These are phyloP conservation scores for Vireo altiloquus DNA, from an alignment of 2,113 vertebrate genomes.

Conservation along the genomic window DNA sequence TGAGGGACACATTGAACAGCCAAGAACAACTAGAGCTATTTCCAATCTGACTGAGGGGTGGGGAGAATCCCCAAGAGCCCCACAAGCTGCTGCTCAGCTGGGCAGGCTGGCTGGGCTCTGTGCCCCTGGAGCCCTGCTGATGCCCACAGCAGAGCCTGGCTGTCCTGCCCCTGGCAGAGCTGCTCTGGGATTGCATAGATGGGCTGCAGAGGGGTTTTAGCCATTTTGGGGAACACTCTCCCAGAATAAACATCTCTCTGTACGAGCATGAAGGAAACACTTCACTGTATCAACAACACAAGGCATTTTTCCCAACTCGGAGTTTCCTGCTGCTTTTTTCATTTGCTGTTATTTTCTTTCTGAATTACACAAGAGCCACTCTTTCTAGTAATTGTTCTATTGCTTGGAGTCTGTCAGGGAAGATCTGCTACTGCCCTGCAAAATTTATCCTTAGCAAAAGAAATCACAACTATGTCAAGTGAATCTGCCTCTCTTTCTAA, in stretches of 20 bases:
- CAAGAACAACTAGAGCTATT: slow-evolving; percentile 4
- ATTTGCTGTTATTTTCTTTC: slow-evolving; percentile 20
- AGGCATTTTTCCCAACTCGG: background rate
- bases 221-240: background rate
- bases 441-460: background rate
- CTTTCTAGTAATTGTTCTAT: slow-evolving; percentile 31
- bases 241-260: background rate
- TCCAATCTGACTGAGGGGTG: background rate
- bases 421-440: background rate
- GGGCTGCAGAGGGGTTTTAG: background rate
- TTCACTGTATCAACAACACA: background rate
- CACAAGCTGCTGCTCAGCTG: background rate
- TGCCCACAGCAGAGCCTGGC: background rate
- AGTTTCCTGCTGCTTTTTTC: slow-evolving; percentile 6
- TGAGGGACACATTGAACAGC: background rate
- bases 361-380: background rate
- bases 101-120: background rate
- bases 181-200: background rate
- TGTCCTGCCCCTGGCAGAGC: background rate
- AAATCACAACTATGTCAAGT: background rate
- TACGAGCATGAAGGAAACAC: background rate
- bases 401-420: background rate
- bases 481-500: background rate
- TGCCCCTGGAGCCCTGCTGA: background rate
- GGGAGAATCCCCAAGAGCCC: background rate